These are phyloP conservation scores for Aphelocoma coerulescens DNA, from an alignment of 2,113 vertebrate genomes.

Conservation along the genomic window DNA sequence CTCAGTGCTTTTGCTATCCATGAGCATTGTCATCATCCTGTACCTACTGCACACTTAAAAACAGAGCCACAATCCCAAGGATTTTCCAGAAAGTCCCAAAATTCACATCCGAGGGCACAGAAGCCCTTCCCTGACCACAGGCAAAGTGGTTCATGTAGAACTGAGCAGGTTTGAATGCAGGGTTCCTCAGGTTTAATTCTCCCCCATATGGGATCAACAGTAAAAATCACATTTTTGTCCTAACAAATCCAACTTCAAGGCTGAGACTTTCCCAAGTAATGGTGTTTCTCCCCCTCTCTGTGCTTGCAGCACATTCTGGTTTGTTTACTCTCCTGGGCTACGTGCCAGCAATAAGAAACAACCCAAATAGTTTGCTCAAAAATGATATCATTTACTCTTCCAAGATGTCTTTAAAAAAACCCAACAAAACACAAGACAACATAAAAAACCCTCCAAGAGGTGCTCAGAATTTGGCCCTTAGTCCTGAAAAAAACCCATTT, in stretches of 20 bases:
- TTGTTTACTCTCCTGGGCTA: slow-evolving; percentile 28
- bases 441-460: background rate
- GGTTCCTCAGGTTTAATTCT: background rate
- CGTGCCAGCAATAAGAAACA: slow-evolving; percentile 46
- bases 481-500: background rate
- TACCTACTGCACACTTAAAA: background rate
- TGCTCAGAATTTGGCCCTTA: background rate
- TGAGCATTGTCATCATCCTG: background rate
- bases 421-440: background rate
- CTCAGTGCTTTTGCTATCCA: rapidly evolving
- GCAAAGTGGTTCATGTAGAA: background rate
- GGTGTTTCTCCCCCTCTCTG: background rate
- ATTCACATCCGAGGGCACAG: background rate
- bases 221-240: background rate
- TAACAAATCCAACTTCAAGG: background rate
- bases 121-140: background rate
- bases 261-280: background rate
- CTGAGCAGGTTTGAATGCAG: background rate
- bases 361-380: slow-evolving; percentile 7
- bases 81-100: background rate
- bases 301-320: background rate
- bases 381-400: slow-evolving; percentile 21
- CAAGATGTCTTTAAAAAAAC: background rate
- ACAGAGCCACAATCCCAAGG: background rate
- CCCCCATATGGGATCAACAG: background rate